Evolutionary conservation across 2,113 vertebrate genomes (phyloP).

Genomic region (Regulus satrapa): DNA sequence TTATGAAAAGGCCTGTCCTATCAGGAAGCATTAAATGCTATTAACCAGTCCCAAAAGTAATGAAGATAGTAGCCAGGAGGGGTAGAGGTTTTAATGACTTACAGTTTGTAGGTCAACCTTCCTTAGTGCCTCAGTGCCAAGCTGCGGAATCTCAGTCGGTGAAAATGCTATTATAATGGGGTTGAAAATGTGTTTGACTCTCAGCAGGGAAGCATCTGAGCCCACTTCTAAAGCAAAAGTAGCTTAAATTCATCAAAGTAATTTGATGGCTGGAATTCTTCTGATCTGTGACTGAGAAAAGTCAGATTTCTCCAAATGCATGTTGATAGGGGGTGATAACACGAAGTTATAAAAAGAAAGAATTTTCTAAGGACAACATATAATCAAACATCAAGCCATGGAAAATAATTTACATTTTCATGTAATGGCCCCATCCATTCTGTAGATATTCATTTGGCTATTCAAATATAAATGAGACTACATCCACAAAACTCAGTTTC

Average conservation of each 20-base stretch:
- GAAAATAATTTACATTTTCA: neutral
- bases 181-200: neutral
- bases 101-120: conserved; percentile 42
- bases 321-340: neutral
- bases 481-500: neutral
- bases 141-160: neutral
- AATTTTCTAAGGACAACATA: neutral
- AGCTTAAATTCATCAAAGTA: conserved; percentile 4
- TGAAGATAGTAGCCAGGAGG: conserved; percentile 8
- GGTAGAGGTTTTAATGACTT: conserved; percentile 19
- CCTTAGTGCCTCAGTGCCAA: neutral
- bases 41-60: conserved; percentile 22
- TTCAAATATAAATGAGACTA: neutral
- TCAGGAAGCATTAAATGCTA: conserved; percentile 11
- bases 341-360: neutral
- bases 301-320: neutral
- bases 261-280: neutral
- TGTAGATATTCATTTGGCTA: neutral
- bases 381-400: neutral
- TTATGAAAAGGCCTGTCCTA: conserved; percentile 6
- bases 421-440: neutral
- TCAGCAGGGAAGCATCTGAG: neutral
- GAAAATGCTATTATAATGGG: neutral
- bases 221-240: neutral
- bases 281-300: neutral